Conservation (phyloP, 2,113 vertebrate genomes). For the Tringa solitaria region DNA sequence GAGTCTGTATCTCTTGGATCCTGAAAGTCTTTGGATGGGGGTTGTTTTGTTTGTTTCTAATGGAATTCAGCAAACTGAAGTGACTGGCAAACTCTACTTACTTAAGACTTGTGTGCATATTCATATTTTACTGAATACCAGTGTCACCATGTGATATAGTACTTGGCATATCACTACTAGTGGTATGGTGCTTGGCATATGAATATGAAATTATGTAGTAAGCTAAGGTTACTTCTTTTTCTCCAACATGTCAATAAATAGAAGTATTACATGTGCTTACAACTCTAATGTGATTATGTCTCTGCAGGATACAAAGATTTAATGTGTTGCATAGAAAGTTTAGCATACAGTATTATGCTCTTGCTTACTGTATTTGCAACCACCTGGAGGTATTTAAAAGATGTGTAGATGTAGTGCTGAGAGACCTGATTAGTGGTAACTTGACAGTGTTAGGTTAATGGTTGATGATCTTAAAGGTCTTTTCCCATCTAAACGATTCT, state of each 20-base stretch:
- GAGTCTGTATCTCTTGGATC: not conserved
- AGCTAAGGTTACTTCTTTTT: not conserved
- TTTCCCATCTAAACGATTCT: not conserved
- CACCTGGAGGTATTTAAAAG: not conserved
- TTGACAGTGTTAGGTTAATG: not conserved
- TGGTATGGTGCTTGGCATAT: not conserved
- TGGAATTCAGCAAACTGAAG: not conserved
- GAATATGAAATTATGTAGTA: not conserved
- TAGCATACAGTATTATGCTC: not conserved
- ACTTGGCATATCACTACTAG: not conserved
- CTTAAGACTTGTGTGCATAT: not conserved
- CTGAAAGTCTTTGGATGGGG: not conserved
- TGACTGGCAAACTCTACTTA: not conserved
- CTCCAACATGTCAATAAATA: not conserved
- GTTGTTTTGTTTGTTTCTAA: not conserved
- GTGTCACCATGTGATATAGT: not conserved
- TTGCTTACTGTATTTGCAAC: not conserved
- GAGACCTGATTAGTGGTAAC: not conserved
- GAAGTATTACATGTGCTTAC: constrained; percentile 19
- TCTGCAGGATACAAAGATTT: constrained; percentile 13
- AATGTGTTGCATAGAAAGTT: not conserved
- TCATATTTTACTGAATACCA: not conserved
- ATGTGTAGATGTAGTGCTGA: not conserved
- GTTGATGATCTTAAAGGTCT: not conserved
- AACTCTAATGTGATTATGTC: constrained; percentile 22